These are phyloP conservation scores for Kradibia gibbosae DNA, from an alignment of 1,140 invertebrate genomes.

Conservation along the genomic window DNA sequence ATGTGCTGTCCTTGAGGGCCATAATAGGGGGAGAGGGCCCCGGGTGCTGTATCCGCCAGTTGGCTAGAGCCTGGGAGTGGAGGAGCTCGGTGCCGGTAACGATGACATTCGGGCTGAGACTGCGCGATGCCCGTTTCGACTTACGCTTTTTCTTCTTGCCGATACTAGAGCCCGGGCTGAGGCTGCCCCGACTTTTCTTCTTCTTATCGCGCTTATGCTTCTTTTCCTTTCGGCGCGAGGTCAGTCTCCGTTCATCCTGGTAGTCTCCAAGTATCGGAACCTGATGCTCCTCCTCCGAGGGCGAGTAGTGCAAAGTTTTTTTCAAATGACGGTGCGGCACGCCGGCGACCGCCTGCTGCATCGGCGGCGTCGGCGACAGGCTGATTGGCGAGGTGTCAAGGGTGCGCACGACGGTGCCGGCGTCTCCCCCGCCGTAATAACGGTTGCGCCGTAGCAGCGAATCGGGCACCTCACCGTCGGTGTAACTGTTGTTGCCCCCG, in stretches of 20 bases:
- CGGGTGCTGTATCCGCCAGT: constrained; percentile 39
- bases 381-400: constrained; percentile 71
- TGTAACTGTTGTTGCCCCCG: constrained; percentile 67
- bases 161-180: constrained; percentile 64
- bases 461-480: constrained; percentile 72
- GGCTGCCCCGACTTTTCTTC: constrained; percentile 67
- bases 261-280: not conserved
- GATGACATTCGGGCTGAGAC: constrained; percentile 73
- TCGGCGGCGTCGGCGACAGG: constrained; percentile 72
- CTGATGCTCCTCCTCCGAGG: constrained; percentile 43
- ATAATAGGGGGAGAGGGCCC: constrained; percentile 60
- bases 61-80: constrained; percentile 29
- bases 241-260: constrained; percentile 54
- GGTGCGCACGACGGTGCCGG: constrained; percentile 55
- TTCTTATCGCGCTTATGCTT: constrained; percentile 81
- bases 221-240: constrained; percentile 75
- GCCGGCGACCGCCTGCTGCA: constrained; percentile 49
- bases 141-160: constrained; percentile 81
- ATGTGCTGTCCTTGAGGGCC: constrained; percentile 69
- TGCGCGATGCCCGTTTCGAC: constrained; percentile 77
- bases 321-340: constrained; percentile 47
- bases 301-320: constrained; percentile 24
- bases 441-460: constrained; percentile 70
- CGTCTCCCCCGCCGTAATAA: constrained; percentile 72
- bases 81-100: constrained; percentile 53